Conservation (phyloP, 2,797 vertebrate species). For the Phrynocephalus vlangalii region DNA sequence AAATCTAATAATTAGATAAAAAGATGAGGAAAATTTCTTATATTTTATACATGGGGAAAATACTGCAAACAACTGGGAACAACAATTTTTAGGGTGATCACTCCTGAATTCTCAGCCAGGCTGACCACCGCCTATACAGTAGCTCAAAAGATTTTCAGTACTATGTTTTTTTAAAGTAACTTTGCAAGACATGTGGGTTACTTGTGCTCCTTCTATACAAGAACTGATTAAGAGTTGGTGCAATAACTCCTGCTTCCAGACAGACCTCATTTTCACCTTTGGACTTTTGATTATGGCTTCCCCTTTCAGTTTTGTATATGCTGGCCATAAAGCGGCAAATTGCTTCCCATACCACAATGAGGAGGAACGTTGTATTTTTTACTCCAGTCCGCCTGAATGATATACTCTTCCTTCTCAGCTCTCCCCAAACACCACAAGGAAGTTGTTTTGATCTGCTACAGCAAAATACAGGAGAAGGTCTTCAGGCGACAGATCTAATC, state of each 20-base stretch:
- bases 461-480: not conserved
- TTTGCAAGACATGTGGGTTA: too few species aligned
- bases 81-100: too few species aligned
- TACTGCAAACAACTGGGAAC: too few species aligned
- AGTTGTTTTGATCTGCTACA: not conserved
- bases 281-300: constrained; percentile 10
- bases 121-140: too few species aligned
- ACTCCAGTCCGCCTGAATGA: not conserved
- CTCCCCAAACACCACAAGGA: not conserved
- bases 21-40: too few species aligned
- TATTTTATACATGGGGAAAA: too few species aligned
- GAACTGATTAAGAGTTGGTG: not conserved
- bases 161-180: not conserved
- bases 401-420: not conserved
- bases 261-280: constrained; percentile 11
- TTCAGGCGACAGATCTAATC: not conserved
- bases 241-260: not conserved
- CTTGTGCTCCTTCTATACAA: not conserved
- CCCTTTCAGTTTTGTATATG: constrained; percentile 13
- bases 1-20: too few species aligned
- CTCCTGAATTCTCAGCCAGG: too few species aligned
- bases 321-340: not conserved
- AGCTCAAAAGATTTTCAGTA: not conserved
- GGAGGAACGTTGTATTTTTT: not conserved
- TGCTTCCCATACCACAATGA: not conserved